Conservation (phyloP, 2,888 invertebrate genomes). For the Chloromyia formosa region DNA sequence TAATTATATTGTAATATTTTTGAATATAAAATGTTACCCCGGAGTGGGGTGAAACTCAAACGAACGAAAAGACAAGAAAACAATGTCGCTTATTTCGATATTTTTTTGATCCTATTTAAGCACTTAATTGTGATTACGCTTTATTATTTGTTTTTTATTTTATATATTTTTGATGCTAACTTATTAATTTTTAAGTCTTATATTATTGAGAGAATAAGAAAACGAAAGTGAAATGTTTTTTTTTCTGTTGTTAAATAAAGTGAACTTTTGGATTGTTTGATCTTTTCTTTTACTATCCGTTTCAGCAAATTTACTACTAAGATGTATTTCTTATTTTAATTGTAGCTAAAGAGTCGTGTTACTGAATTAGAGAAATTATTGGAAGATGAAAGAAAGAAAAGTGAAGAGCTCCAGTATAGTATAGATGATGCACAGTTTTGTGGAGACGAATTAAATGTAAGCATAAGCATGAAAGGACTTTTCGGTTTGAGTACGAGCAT, state of each 20-base stretch:
- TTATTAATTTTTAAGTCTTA: conserved; percentile 35
- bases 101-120: too few relatives aligned
- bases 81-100: background rate
- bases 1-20: too few relatives aligned
- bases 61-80: background rate
- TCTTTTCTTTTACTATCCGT: conserved; percentile 39
- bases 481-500: background rate
- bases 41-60: background rate
- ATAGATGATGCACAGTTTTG: conserved; percentile 91
- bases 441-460: conserved; percentile 88
- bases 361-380: conserved; percentile 71
- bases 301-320: too few relatives aligned
- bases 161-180: conserved; percentile 8
- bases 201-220: conserved; percentile 45
- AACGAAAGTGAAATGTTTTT: conserved; percentile 23
- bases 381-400: conserved; percentile 81
- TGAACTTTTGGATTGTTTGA: conserved; percentile 43
- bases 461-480: conserved; percentile 49
- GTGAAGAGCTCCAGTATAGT: conserved; percentile 89
- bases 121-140: too few relatives aligned
- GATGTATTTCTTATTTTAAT: conserved; percentile 36
- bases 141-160: too few relatives aligned
- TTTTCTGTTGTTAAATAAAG: conserved; percentile 48
- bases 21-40: too few relatives aligned
- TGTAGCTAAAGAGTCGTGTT: conserved; percentile 68